Evolutionary conservation across 2,888 invertebrate species (phyloP).

Genomic region (Barypeithes pellucidus): DNA sequence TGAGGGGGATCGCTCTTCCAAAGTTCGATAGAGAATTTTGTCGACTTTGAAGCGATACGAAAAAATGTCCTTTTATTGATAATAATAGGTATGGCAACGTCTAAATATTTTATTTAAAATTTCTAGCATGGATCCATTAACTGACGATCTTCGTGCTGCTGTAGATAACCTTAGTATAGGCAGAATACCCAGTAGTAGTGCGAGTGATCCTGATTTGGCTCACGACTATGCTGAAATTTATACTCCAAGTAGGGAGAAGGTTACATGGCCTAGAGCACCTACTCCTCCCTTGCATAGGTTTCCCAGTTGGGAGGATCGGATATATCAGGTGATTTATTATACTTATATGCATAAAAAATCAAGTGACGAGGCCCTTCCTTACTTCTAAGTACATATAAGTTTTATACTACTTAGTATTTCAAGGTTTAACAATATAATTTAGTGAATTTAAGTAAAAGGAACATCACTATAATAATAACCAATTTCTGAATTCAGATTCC

Average conservation of each 20-base stretch:
- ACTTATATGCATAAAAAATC: no score
- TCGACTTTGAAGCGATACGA: no score
- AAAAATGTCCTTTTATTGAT: no score
- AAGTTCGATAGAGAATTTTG: no score
- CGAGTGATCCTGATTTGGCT: constrained; percentile 79
- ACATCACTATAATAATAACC: no score
- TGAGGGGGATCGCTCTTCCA: no score
- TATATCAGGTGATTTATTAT: constrained; percentile 85
- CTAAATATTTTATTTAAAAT: not conserved
- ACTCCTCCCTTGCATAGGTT: constrained; percentile 91
- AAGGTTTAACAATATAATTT: no score
- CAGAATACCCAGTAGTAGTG: constrained; percentile 76
- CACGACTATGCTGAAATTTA: constrained; percentile 97
- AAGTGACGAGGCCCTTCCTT: no score
- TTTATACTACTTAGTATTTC: no score
- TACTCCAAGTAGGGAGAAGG: constrained; percentile 85
- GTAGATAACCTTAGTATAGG: constrained; percentile 74
- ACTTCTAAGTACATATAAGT: no score
- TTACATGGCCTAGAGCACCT: constrained; percentile 76
- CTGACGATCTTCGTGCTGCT: constrained; percentile 76
- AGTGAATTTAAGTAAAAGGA: no score
- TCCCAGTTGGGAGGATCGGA: constrained; percentile 92
- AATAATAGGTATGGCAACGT: not conserved
- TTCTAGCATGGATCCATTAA: constrained; percentile 72
- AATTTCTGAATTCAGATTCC: no score